Evolutionary conservation across 1,140 invertebrate genomes (phyloP).

Genomic region (Hylyphantes graminicola): DNA sequence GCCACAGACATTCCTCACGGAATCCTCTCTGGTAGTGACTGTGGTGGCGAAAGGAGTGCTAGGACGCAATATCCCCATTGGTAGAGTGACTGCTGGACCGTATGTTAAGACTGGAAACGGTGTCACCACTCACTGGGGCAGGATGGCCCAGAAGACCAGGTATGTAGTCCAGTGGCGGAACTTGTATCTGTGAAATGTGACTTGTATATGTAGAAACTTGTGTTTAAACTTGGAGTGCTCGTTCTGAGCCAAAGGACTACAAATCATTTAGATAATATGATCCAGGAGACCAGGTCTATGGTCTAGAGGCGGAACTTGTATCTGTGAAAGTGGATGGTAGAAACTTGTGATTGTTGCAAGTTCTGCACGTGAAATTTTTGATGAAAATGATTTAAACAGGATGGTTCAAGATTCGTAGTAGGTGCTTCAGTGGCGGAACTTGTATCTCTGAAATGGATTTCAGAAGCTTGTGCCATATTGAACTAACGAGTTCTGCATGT

Average conservation of each 20-base stretch:
- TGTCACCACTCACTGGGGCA: slow-evolving; percentile 50
- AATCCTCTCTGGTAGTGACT: slow-evolving; percentile 42
- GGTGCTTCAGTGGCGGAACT: too few species aligned
- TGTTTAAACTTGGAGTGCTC: too few species aligned
- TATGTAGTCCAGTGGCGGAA: slow-evolving; percentile 51
- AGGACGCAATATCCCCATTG: slow-evolving; percentile 26
- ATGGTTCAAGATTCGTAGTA: too few species aligned
- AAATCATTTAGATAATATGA: not conserved
- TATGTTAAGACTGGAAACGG: slow-evolving; percentile 5
- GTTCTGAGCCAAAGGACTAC: not conserved
- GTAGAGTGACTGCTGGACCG: slow-evolving; percentile 47
- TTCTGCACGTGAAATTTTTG: too few species aligned
- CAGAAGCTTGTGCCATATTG: too few species aligned
- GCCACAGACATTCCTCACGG: slow-evolving; percentile 37
- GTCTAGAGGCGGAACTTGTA: slow-evolving; percentile 57
- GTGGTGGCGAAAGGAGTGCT: slow-evolving; percentile 35
- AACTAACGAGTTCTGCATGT: too few species aligned
- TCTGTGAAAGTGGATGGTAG: too few species aligned
- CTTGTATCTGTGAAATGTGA: slow-evolving; percentile 50
- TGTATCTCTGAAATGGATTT: too few species aligned
- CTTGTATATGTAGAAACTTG: not conserved
- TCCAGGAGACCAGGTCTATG: slow-evolving; percentile 11
- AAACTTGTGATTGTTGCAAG: too few species aligned
- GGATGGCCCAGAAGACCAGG: slow-evolving; percentile 40
- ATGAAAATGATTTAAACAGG: too few species aligned